phyloP scores from a whole-genome alignment of 1,140 invertebrate genomes.

The Calosoma granatense region DNA sequence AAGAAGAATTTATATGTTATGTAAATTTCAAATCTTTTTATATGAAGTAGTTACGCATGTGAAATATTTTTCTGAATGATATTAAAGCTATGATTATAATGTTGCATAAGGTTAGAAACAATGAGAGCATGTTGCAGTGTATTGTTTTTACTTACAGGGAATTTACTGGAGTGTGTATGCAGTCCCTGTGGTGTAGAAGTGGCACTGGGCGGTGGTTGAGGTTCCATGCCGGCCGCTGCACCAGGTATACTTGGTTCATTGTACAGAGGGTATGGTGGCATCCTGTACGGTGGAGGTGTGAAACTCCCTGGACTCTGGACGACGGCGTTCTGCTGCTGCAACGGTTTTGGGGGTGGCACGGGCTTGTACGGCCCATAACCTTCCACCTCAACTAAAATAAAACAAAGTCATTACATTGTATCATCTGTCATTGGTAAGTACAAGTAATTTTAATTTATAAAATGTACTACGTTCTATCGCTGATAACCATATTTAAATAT shows the following conservation, averaged over 20 bases:
- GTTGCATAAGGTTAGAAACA: too few species aligned
- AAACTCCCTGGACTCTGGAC: conserved; percentile 22
- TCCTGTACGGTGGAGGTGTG: conserved; percentile 39
- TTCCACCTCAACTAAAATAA: conserved; percentile 42
- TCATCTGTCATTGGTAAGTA: too few species aligned
- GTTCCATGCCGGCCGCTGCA: conserved; percentile 29
- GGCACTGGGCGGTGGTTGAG: conserved; percentile 37
- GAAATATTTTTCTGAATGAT: too few species aligned
- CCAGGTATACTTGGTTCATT: conserved; percentile 35
- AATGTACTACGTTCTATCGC: too few species aligned
- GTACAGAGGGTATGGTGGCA: conserved; percentile 38
- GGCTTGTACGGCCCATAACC: conserved; percentile 45
- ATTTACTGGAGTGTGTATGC: conserved; percentile 68
- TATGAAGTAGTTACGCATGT: too few species aligned
- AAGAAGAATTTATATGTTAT: too few species aligned
- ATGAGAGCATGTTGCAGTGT: too few species aligned
- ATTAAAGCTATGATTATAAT: too few species aligned
- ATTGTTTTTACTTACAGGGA: conserved; percentile 60
- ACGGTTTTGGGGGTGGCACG: conserved; percentile 46
- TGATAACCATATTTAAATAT: neutral
- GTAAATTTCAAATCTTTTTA: too few species aligned
- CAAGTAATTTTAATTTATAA: too few species aligned
- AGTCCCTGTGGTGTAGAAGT: conserved; percentile 41
- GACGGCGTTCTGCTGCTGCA: conserved; percentile 33
- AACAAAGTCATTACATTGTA: conserved; percentile 14